These are phyloP conservation scores for Aurelia aurita complex sp. Pacific DNA, from an alignment of 30 jellyfish, hydroid and myxozoan species.

Conservation along the genomic window DNA sequence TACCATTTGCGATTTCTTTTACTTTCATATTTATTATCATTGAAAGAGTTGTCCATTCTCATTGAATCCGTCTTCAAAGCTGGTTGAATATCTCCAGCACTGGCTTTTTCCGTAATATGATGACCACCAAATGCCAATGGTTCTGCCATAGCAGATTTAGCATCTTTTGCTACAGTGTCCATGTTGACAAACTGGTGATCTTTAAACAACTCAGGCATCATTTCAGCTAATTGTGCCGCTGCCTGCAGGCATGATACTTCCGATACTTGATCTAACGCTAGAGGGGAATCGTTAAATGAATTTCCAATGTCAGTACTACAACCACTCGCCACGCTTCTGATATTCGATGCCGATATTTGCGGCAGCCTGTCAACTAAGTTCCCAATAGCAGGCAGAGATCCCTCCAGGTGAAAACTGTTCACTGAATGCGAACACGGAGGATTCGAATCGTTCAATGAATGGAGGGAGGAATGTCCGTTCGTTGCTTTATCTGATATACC, in stretches of 20 bases:
- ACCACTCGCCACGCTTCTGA: background rate
- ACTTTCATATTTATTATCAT: conserved; percentile 4
- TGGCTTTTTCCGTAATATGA: background rate
- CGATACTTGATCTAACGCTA: conserved; percentile 23
- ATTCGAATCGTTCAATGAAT: no score
- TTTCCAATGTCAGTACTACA: background rate
- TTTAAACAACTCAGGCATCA: conserved; percentile 44
- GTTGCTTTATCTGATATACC: no score
- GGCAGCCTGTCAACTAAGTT: conserved; percentile 9
- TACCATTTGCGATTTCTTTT: conserved; percentile 44
- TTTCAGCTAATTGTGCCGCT: conserved; percentile 50
- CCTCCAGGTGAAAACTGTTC: no score
- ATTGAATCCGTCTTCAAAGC: background rate
- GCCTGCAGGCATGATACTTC: conserved; percentile 56
- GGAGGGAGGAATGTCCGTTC: no score
- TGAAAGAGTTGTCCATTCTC: background rate
- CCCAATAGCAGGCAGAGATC: conserved; percentile 1
- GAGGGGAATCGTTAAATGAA: background rate
- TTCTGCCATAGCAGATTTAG: background rate
- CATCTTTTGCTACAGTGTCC: background rate
- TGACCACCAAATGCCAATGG: background rate
- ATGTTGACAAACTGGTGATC: background rate
- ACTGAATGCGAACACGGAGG: no score
- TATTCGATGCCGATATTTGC: background rate
- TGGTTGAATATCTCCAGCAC: background rate